Conservation (phyloP, 2,888 invertebrate species). For the Tiphia femorata region DNA sequence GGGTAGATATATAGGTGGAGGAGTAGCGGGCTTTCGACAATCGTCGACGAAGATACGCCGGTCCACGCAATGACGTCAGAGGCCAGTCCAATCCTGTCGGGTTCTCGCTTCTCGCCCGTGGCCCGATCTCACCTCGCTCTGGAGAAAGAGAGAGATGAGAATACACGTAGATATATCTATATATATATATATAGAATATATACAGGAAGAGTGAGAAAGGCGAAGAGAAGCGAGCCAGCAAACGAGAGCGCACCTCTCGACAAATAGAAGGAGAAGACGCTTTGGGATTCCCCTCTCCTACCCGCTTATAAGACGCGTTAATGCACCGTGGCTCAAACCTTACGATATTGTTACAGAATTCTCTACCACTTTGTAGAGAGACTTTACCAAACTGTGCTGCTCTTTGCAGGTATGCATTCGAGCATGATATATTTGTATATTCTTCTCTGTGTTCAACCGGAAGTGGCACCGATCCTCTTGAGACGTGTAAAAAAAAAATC, state of each 20-base stretch:
- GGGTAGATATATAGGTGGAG: constrained; percentile 39
- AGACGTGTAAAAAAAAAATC: no score
- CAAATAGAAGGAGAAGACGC: constrained; percentile 44
- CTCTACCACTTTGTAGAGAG: constrained; percentile 31
- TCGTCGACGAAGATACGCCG: constrained; percentile 48
- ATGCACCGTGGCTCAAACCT: constrained; percentile 25
- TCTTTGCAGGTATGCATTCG: no score
- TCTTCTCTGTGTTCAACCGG: no score
- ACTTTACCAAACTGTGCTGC: no score
- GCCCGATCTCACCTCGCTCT: constrained; percentile 31
- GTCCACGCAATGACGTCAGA: constrained; percentile 54
- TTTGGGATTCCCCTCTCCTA: constrained; percentile 24
- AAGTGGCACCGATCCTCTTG: no score
- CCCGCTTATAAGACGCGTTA: constrained; percentile 21
- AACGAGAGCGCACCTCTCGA: constrained; percentile 42
- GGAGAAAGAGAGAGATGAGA: constrained; percentile 5
- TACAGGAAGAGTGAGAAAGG: constrained; percentile 9
- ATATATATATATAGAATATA: neutral
- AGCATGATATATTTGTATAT: no score
- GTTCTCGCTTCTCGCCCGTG: constrained; percentile 34
- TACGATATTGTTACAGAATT: constrained; percentile 35
- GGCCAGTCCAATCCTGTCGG: constrained; percentile 44
- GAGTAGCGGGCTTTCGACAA: constrained; percentile 51
- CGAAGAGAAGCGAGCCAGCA: constrained; percentile 37
- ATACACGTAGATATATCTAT: neutral